Percentiles rank a stretch among this genome's conserved stretches.
Conservation (phyloP, 2,113 vertebrate genomes). For the Datnioides undecimradiatus region DNA sequence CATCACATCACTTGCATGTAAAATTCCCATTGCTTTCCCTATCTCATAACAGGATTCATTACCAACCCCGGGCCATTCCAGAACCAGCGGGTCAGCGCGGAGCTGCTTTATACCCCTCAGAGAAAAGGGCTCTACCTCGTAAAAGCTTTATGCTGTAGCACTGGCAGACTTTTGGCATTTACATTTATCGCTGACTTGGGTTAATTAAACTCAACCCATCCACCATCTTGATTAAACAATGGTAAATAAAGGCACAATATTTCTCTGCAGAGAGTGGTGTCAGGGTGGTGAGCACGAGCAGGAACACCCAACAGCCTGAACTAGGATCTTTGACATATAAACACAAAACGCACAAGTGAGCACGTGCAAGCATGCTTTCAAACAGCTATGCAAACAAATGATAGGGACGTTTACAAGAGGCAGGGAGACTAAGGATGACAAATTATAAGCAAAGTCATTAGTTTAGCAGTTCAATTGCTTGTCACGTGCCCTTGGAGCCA, state of each 20-base stretch:
- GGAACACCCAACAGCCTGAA: not conserved
- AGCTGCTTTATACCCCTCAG: slow-evolving; percentile 60
- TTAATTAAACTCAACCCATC: slow-evolving; percentile 80
- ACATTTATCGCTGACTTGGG: slow-evolving; percentile 72
- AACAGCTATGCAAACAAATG: slow-evolving; percentile 34
- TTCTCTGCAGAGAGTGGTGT: slow-evolving; percentile 44
- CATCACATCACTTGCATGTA: slow-evolving; percentile 38
- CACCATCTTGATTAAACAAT: slow-evolving; percentile 73
- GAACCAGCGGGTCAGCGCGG: slow-evolving; percentile 63
- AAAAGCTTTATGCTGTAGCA: slow-evolving; percentile 67
- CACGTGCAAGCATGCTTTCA: not conserved
- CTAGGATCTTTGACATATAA: slow-evolving; percentile 5
- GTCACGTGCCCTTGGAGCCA: slow-evolving; percentile 8
- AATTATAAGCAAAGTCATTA: slow-evolving; percentile 60
- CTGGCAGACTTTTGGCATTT: slow-evolving; percentile 78
- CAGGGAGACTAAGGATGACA: slow-evolving; percentile 44
- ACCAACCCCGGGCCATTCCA: slow-evolving; percentile 41
- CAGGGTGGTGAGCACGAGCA: slow-evolving; percentile 4
- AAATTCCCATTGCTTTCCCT: slow-evolving; percentile 39
- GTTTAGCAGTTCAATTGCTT: slow-evolving; percentile 47
- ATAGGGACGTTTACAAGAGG: slow-evolving; percentile 35
- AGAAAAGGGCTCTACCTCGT: slow-evolving; percentile 64
- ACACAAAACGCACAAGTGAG: not conserved
- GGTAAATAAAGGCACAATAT: slow-evolving; percentile 73
- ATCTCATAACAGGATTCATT: slow-evolving; percentile 62